A percentile compares a stretch with the other conserved stretches of the same genome.
phyloP scores from a whole-genome alignment of 2,797 vertebrate genomes.

The Esox lucius region DNA sequence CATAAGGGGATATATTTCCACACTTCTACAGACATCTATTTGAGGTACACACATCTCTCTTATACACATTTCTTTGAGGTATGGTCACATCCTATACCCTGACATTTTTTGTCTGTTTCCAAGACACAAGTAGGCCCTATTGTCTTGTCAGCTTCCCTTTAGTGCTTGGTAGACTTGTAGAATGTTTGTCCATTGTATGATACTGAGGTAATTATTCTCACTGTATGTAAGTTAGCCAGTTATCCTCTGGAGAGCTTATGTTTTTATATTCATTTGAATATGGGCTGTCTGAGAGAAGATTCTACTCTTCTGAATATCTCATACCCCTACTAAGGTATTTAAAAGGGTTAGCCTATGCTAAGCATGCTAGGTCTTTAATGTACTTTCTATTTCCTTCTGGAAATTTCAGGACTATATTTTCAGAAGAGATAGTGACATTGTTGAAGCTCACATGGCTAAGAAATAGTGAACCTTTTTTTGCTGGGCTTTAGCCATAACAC shows the following conservation, averaged over 20 bases:
- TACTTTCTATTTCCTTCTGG: background rate
- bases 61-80: background rate
- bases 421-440: background rate
- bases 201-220: background rate
- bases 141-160: background rate
- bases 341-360: too few relatives aligned
- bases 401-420: constrained; percentile 7
- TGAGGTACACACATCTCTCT: too few relatives aligned
- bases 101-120: background rate
- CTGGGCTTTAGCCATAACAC: background rate
- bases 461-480: background rate
- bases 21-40: background rate
- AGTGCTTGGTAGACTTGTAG: background rate
- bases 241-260: too few relatives aligned
- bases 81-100: background rate
- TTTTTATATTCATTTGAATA: background rate
- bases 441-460: background rate
- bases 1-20: background rate
- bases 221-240: background rate
- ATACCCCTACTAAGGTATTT: background rate
- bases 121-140: background rate
- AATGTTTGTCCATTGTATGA: background rate
- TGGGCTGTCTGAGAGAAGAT: background rate
- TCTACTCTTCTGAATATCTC: background rate
- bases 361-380: background rate